These are phyloP conservation scores for Pseudopodoces humilis DNA, from an alignment of 2,113 vertebrate species.

Conservation along the genomic window DNA sequence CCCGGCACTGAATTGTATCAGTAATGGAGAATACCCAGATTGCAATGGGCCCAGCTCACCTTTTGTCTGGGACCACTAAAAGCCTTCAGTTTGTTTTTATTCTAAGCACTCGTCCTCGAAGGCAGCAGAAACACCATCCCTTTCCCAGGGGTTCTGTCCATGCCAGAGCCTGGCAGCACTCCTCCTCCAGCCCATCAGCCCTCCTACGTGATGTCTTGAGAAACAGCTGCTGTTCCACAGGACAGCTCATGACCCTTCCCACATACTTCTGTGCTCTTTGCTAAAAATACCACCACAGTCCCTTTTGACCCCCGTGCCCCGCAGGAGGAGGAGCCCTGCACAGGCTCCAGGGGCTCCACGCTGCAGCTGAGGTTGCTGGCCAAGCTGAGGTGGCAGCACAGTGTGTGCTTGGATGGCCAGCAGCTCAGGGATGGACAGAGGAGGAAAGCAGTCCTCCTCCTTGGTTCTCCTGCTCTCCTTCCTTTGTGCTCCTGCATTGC, in stretches of 20 bases:
- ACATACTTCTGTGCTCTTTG: background rate
- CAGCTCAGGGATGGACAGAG: background rate
- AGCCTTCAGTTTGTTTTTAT: background rate
- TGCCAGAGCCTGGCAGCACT: background rate
- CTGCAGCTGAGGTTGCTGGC: background rate
- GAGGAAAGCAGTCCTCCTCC: background rate
- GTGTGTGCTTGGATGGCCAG: background rate
- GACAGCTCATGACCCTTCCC: constrained; percentile 10
- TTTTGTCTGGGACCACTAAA: background rate
- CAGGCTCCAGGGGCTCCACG: background rate
- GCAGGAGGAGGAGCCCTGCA: background rate
- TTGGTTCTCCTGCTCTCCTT: background rate
- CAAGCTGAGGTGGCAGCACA: background rate
- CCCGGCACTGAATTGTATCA: background rate
- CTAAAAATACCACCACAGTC: background rate
- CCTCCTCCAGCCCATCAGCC: background rate
- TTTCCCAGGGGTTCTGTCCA: background rate
- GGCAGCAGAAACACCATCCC: background rate
- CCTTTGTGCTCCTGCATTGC: rapidly evolving
- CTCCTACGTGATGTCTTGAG: background rate
- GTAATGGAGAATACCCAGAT: background rate
- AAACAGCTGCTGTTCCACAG: constrained; percentile 13
- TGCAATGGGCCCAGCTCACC: background rate
- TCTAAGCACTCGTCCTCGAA: background rate
- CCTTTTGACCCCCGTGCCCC: rapidly evolving